Evolutionary conservation across 2,113 vertebrate species (phyloP).

Genomic region (Emydura subglobosa): DNA sequence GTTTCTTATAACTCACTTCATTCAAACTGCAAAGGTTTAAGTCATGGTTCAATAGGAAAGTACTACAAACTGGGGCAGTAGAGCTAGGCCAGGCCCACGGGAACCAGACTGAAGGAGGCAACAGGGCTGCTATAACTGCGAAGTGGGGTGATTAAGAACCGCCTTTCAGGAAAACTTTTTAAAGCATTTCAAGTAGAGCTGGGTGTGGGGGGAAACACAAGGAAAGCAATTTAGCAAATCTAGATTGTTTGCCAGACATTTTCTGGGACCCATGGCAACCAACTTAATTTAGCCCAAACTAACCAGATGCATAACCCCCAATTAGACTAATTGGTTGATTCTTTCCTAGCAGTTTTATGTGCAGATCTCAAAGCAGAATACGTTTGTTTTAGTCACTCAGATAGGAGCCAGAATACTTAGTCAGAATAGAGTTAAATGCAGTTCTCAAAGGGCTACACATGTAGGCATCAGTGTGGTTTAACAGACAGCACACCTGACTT

Average conservation of each 20-base stretch:
- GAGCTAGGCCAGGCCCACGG: no score
- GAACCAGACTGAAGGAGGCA: background rate
- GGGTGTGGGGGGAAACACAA: background rate
- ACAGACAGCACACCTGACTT: background rate
- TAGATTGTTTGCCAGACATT: background rate
- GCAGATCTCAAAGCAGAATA: background rate
- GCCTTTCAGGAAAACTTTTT: background rate
- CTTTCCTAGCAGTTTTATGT: fast-evolving
- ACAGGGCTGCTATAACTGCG: background rate
- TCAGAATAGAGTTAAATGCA: background rate
- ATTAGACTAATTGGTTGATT: background rate
- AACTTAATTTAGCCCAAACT: background rate
- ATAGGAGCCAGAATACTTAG: background rate
- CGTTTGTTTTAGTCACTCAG: background rate
- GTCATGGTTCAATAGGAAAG: background rate
- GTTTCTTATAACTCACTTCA: slow-evolving; percentile 7
- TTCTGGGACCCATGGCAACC: background rate
- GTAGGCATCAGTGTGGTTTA: background rate
- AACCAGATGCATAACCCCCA: background rate
- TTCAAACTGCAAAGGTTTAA: background rate
- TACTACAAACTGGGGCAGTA: no score
- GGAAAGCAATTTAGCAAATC: fast-evolving
- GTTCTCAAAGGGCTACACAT: background rate
- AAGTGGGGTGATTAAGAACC: background rate
- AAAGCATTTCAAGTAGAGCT: background rate